Evolutionary conservation across 2,888 invertebrate genomes (phyloP).

Genomic region (Sabatieria punctata): DNA sequence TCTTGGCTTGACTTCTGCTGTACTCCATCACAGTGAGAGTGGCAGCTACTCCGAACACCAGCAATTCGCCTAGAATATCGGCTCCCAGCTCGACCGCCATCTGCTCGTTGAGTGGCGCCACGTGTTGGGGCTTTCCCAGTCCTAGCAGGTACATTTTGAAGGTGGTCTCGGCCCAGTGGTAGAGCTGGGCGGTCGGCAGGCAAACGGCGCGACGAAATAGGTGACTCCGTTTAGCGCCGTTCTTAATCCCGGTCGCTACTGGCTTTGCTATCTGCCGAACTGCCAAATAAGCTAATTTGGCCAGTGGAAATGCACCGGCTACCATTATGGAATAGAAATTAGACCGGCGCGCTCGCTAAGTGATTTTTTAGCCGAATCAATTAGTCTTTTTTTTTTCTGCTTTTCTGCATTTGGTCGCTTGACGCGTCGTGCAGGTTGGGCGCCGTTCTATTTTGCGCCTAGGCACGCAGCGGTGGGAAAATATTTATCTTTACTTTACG

Average conservation of each 20-base stretch:
- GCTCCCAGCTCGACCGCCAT: conserved; percentile 89
- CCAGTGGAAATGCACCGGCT: conserved; percentile 67
- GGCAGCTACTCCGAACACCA: too few species aligned
- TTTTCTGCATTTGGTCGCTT: too few species aligned
- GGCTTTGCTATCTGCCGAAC: conserved; percentile 79
- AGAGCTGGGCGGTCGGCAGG: conserved; percentile 76
- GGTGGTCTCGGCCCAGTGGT: conserved; percentile 67
- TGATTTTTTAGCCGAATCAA: too few species aligned
- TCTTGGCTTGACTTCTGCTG: too few species aligned
- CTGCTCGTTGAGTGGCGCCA: conserved; percentile 64
- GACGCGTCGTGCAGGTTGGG: too few species aligned
- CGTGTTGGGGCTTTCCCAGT: conserved; percentile 67
- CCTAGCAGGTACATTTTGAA: conserved; percentile 84
- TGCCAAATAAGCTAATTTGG: conserved; percentile 55
- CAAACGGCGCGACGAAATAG: conserved; percentile 75
- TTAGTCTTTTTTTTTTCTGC: too few species aligned
- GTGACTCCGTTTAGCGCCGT: conserved; percentile 63
- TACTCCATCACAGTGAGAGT: too few species aligned
- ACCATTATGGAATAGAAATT: too few species aligned
- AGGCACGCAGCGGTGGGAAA: too few species aligned
- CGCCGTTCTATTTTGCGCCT: too few species aligned
- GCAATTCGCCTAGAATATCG: conserved; percentile 71
- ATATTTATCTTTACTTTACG: too few species aligned
- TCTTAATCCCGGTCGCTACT: conserved; percentile 61
- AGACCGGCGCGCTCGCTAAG: too few species aligned